Evolutionary conservation across 1,140 invertebrate genomes (phyloP).

Genomic region (Drosophila dunni): DNA sequence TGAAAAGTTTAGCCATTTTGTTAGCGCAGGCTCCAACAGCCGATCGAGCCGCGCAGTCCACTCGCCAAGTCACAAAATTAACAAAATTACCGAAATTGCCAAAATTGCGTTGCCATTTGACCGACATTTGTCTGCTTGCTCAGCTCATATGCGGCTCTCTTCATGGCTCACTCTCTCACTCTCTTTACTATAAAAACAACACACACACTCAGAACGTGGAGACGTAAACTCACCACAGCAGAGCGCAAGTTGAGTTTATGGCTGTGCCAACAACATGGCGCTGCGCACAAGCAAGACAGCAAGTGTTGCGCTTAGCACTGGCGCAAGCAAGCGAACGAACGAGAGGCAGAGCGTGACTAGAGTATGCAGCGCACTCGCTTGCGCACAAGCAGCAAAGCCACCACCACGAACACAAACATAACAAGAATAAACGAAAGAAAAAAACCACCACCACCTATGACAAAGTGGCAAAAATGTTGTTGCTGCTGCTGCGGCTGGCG

Average conservation of each 20-base stretch:
- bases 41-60: slow-evolving; percentile 1
- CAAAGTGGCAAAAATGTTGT: slow-evolving; percentile 69
- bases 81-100: slow-evolving; percentile 14
- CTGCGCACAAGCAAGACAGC: slow-evolving; percentile 49
- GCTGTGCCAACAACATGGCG: slow-evolving; percentile 64
- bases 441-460: slow-evolving; percentile 45
- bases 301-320: background rate
- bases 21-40: background rate
- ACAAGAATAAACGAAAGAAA: slow-evolving; percentile 31
- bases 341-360: background rate
- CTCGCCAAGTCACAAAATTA: slow-evolving; percentile 7
- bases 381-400: background rate
- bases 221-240: slow-evolving; percentile 35
- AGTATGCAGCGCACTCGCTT: slow-evolving; percentile 24
- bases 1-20: slow-evolving; percentile 33
- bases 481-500: slow-evolving; percentile 27
- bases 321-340: background rate
- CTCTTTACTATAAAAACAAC: slow-evolving; percentile 43
- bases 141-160: background rate
- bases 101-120: slow-evolving; percentile 31
- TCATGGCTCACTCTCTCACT: background rate
- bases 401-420: slow-evolving; percentile 10
- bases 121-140: slow-evolving; percentile 38
- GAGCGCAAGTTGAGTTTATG: slow-evolving; percentile 32
- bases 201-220: slow-evolving; percentile 1